These are phyloP conservation scores for Malacoctenus gilli DNA, from an alignment of 2,797 vertebrate genomes.

Conservation along the genomic window DNA sequence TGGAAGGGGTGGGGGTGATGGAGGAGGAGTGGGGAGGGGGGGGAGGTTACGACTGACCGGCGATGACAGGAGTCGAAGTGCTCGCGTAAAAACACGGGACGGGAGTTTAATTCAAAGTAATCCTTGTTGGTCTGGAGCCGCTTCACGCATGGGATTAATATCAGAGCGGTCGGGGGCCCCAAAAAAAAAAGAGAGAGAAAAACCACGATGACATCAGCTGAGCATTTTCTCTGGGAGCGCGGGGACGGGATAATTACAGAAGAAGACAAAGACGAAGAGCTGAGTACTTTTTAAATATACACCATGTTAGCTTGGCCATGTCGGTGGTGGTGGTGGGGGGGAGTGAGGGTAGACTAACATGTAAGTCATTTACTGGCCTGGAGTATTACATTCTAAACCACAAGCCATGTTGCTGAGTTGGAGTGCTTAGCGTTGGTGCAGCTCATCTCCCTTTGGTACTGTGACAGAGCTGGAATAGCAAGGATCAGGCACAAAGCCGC, in stretches of 20 bases:
- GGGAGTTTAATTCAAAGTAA: slow-evolving; percentile 68
- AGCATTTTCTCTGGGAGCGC: slow-evolving; percentile 73
- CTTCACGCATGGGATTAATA: slow-evolving; percentile 75
- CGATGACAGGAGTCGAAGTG: slow-evolving; percentile 64
- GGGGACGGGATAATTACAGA: slow-evolving; percentile 79
- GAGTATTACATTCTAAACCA: slow-evolving; percentile 66
- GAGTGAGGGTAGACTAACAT: slow-evolving; percentile 66
- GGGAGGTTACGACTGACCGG: slow-evolving; percentile 60
- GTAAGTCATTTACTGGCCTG: slow-evolving; percentile 71
- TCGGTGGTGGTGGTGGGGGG: slow-evolving; percentile 51
- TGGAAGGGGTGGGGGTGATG: no score
- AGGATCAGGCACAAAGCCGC: slow-evolving; percentile 74
- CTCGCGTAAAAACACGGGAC: slow-evolving; percentile 50
- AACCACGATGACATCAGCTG: slow-evolving; percentile 82
- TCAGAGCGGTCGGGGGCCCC: slow-evolving; percentile 69
- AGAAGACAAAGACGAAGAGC: slow-evolving; percentile 76
- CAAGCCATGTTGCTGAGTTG: slow-evolving; percentile 63
- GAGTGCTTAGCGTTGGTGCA: slow-evolving; percentile 61
- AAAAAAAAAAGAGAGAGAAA: no score
- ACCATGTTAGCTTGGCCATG: slow-evolving; percentile 61
- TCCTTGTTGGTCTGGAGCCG: slow-evolving; percentile 62
- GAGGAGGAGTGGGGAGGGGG: no score
- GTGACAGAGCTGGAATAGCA: slow-evolving; percentile 72
- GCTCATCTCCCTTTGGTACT: slow-evolving; percentile 68
- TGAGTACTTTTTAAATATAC: slow-evolving; percentile 83